Conservation (phyloP, 2,113 vertebrate genomes). For the Colinus virginianus region DNA sequence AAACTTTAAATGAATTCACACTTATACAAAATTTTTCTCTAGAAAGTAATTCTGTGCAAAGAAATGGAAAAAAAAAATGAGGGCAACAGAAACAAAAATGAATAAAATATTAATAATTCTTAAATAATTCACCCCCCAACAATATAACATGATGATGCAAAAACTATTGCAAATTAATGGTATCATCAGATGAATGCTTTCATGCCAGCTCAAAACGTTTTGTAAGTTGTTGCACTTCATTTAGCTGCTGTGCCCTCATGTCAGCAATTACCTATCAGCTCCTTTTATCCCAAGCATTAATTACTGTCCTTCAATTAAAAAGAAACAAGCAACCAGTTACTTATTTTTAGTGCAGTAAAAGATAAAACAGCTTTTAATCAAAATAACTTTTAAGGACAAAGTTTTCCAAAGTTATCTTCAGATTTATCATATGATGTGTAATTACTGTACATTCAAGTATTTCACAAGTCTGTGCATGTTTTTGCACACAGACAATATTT, state of each 20-base stretch:
- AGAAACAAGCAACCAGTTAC: not conserved
- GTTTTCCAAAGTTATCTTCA: not conserved
- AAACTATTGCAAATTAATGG: not conserved
- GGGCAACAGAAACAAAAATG: not conserved
- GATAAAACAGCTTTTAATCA: not conserved
- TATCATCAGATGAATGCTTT: not conserved
- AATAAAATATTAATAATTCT: constrained; percentile 27
- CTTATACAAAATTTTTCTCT: not conserved
- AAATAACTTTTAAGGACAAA: not conserved
- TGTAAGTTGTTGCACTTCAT: not conserved
- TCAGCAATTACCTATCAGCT: not conserved
- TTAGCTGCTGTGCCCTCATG: not conserved
- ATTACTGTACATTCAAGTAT: not conserved
- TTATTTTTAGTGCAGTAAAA: not conserved
- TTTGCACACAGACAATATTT: not conserved
- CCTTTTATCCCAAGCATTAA: not conserved
- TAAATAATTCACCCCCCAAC: not conserved
- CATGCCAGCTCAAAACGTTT: not conserved
- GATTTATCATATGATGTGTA: not conserved
- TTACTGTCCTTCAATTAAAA: not conserved
- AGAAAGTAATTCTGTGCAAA: not conserved
- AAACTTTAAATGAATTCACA: not conserved
- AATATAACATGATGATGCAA: not conserved
- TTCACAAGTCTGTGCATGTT: not conserved
- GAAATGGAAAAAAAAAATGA: not conserved